These are phyloP conservation scores for Sesamia inferens DNA, from an alignment of 2,888 invertebrate genomes.

Conservation along the genomic window DNA sequence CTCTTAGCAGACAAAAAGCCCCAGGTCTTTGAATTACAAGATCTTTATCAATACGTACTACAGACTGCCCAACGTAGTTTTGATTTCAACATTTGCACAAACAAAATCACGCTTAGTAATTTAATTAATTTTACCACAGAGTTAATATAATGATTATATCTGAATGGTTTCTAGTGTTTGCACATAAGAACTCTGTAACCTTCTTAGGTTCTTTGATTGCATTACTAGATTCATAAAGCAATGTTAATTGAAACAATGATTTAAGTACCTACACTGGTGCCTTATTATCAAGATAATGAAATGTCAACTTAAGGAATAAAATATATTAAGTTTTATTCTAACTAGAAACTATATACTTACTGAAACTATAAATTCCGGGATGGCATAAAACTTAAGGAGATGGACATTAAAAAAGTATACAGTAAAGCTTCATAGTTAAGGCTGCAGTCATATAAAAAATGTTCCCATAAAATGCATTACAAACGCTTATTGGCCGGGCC, in stretches of 20 bases:
- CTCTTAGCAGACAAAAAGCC: not conserved
- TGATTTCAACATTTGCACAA: slow-evolving; percentile 9
- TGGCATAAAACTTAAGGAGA: slow-evolving; percentile 31
- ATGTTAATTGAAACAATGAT: slow-evolving; percentile 46
- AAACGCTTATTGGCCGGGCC: slow-evolving; percentile 52
- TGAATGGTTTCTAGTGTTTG: slow-evolving; percentile 28
- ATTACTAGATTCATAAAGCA: slow-evolving; percentile 18
- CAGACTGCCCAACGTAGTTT: slow-evolving; percentile 17
- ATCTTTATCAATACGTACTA: slow-evolving; percentile 16
- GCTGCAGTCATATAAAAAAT: slow-evolving; percentile 50
- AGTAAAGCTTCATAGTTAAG: slow-evolving; percentile 26
- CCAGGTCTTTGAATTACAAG: not conserved
- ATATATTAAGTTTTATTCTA: slow-evolving; percentile 8
- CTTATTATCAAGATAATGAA: slow-evolving; percentile 18
- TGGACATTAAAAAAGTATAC: slow-evolving; percentile 24
- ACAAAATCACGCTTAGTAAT: slow-evolving; percentile 33
- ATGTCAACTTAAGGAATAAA: slow-evolving; percentile 17
- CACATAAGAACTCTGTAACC: slow-evolving; percentile 10
- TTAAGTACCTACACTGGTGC: not conserved
- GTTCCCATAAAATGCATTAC: slow-evolving; percentile 56
- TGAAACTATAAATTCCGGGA: not conserved
- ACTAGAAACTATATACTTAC: not conserved
- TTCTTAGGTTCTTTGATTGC: slow-evolving; percentile 15
- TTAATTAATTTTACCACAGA: slow-evolving; percentile 37
- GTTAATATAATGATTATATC: slow-evolving; percentile 49